A percentile compares a stretch with the other conserved stretches of the same genome.
Evolutionary conservation across 2,888 invertebrate genomes (phyloP).

Genomic region (Timema podura): DNA sequence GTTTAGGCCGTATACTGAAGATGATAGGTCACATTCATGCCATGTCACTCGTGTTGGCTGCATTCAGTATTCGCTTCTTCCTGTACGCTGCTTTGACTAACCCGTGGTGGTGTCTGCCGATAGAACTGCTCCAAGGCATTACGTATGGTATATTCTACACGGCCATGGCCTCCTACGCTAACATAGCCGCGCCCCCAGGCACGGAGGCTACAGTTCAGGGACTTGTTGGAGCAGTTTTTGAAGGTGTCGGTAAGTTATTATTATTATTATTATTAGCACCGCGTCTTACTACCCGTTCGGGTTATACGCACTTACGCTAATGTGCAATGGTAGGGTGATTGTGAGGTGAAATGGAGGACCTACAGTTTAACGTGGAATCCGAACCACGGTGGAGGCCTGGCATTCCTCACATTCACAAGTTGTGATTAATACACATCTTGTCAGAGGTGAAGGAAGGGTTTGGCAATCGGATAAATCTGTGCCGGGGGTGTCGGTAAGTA

Average conservation of each 20-base stretch:
- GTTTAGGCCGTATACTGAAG: constrained; percentile 68
- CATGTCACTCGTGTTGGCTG: constrained; percentile 77
- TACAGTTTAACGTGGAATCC: no score
- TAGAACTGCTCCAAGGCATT: constrained; percentile 82
- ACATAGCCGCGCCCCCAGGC: constrained; percentile 74
- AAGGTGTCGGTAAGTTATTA: constrained; percentile 68
- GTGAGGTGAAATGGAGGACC: no score
- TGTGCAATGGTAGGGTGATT: no score
- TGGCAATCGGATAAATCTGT: no score
- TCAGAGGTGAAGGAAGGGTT: no score
- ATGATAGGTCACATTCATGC: constrained; percentile 76
- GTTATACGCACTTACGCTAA: no score
- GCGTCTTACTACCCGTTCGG: no score
- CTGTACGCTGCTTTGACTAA: constrained; percentile 74
- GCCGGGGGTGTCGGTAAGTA: no score
- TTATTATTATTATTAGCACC: no score
- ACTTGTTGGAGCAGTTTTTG: constrained; percentile 79
- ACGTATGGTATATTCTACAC: constrained; percentile 86
- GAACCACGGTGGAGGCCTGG: no score
- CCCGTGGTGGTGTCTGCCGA: constrained; percentile 79
- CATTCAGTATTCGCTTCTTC: constrained; percentile 75
- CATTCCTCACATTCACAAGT: no score
- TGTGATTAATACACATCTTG: no score
- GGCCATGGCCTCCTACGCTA: constrained; percentile 85
- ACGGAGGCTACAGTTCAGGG: constrained; percentile 87